A percentile compares a stretch with the other conserved stretches of the same genome.
Evolutionary conservation across 2,113 vertebrate species (phyloP).

Genomic region (Scortum barcoo): DNA sequence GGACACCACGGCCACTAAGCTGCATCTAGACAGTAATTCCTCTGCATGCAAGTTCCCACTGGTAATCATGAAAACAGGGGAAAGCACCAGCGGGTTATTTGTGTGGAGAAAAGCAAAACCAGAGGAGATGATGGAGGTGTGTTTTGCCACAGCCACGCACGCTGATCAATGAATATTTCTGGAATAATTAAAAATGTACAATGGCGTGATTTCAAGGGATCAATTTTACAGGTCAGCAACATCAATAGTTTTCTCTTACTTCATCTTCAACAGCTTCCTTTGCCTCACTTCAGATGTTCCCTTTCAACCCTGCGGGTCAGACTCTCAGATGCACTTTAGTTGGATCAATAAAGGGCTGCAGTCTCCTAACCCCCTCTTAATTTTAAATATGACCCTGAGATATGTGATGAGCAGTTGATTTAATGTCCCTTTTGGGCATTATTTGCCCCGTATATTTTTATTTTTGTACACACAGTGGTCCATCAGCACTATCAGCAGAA

Average conservation of each 20-base stretch:
- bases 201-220: constrained; percentile 46
- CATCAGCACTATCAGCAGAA: constrained; percentile 21
- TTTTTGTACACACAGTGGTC: not conserved
- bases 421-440: not conserved
- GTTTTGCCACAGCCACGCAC: constrained; percentile 50
- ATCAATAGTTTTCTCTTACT: constrained; percentile 29
- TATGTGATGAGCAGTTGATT: constrained; percentile 31
- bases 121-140: constrained; percentile 7
- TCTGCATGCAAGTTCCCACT: constrained; percentile 33
- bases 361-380: constrained; percentile 44
- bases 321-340: constrained; percentile 29
- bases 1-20: constrained; percentile 23
- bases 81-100: constrained; percentile 31
- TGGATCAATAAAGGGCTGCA: constrained; percentile 53
- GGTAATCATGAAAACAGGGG: constrained; percentile 42
- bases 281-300: constrained; percentile 28
- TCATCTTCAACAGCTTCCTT: constrained; percentile 45
- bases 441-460: not conserved
- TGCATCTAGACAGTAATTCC: constrained; percentile 46
- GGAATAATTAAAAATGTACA: constrained; percentile 67
- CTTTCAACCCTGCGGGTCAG: constrained; percentile 20
- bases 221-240: constrained; percentile 43
- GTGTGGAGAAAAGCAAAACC: constrained; percentile 32
- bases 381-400: constrained; percentile 58
- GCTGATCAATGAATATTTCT: constrained; percentile 58